Evolutionary conservation across 2,888 invertebrate genomes (phyloP), one percentile per base, ranked within the genome.

Genomic region (Eupithecia dodoneata): DNA sequence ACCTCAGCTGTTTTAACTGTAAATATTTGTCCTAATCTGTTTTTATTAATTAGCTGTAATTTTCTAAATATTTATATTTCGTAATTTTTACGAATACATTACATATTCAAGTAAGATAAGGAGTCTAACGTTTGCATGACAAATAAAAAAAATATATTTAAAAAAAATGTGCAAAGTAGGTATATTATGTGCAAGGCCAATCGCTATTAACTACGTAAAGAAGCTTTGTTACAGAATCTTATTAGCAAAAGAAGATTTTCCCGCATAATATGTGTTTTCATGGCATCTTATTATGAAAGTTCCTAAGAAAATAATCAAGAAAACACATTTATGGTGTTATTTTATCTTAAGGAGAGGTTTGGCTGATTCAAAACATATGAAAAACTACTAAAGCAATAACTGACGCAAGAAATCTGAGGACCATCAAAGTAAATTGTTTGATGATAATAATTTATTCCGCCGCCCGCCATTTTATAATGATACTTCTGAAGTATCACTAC

Each of bases 181-280:
- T 30, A 30, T 30, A 30, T 30, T 30, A 63, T 63, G 63, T 63
- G 63, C 63, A 18, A 63, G 12, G 4, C 30, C 30, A 30, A 12
- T 4, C 12, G 30, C 30, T 30, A 10, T 30, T 12, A 63, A 30
- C 63, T 63, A 63, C 12, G 63, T 30, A 63, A 30, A 30, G 63
- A 63, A 63, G 18, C 63, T 63, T 63, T 63, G 63, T 63, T 10
- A 63, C 63, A 63, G 63, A 30, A 30, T 63, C 30, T 63, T 63
- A 63, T 63, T 30, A 63, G 63, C 59, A 10, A 18, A 59, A 59
- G 18, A 63, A 30, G 0, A 63, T 63, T 63, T 63, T 4, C 59
- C 30, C 63, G 30, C 63, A 63, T 30, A 63, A 63, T 59, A 59
- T 18, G 63, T 63, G 63, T 63, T 63, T 4, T 63, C 63, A 2